Evolutionary conservation across 2,888 invertebrate genomes (phyloP), one percentile per base, ranked within the genome.

Genomic region (Epistrophella euchroma): DNA sequence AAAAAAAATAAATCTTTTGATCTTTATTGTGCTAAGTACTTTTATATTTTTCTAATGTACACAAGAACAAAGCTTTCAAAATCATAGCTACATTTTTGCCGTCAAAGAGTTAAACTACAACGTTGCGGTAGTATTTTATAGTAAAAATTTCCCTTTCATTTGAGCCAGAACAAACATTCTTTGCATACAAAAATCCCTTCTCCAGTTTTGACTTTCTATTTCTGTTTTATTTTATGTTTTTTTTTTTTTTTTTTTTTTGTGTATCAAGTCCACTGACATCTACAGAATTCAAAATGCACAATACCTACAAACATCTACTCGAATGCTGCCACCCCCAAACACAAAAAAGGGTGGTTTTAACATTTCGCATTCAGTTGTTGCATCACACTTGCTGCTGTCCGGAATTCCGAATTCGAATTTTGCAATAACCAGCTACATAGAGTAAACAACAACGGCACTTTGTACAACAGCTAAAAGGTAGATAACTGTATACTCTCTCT

Each of bases 181-280:
- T 90, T 90, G 91, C 91, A 91, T 91, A 90, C 91, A 88, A 90
- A 91, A 91, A 71, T 82, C 66, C 73, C 71, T 64, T 60, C 60
- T 28, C 50, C 19, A 66, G 19, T 66, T 83, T 35, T 64, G 52
- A 62, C 28, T 43, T 70, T 62, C 40, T 40, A 45, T 35, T 71
- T 43, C 68, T 37, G 60, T 60, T 3, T 40, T 15, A 15, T 40
- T 5, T 19, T 7, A 5, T 28, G 28, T 28, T 28, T 28, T 2
- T 55, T 62, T 7, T 11, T 55, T 66, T 66, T 64, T 64, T 10
- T 52, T 50, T 13, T 66, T 17, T 47, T 76, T 37, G 19, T 62
- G 19, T 64, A 35, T 37, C 50, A 56, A 71, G 82, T 86, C 86
- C 86, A 86, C 77, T 82, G 86, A 82, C 77, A 86, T 71, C 77